These are phyloP conservation scores for Aegithalos caudatus DNA, from an alignment of 2,113 vertebrate genomes.

Conservation along the genomic window DNA sequence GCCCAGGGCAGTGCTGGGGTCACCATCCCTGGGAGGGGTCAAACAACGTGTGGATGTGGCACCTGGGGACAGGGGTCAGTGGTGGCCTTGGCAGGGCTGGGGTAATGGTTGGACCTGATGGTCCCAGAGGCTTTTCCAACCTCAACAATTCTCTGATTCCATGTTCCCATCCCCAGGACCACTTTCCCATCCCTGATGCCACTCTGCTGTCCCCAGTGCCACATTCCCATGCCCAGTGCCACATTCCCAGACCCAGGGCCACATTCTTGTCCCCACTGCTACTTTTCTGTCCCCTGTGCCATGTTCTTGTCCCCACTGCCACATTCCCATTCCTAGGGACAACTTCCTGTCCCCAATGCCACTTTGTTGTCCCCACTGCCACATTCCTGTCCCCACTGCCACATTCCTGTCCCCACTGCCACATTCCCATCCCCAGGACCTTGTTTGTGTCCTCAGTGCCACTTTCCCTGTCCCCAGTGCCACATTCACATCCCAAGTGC, in stretches of 20 bases:
- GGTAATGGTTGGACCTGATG: accelerated
- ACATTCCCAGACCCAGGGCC: accelerated
- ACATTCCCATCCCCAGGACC: accelerated
- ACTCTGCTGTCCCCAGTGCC: accelerated
- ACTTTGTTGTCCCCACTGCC: accelerated
- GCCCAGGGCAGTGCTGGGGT: neutral
- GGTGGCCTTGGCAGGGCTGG: neutral
- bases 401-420: neutral
- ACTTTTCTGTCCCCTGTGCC: accelerated
- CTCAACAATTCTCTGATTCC: neutral
- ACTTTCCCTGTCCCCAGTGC: too few species aligned
- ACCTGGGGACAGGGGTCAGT: accelerated
- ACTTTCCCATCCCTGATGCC: too few species aligned
- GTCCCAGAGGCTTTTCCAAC: neutral
- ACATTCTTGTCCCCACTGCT: accelerated
- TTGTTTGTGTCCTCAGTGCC: accelerated
- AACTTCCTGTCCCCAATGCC: accelerated
- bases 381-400: accelerated
- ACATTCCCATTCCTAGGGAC: accelerated
- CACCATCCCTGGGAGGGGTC: neutral
- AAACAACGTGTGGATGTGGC: neutral
- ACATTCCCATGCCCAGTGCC: too few species aligned
- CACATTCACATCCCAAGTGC: accelerated
- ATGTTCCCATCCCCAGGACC: accelerated
- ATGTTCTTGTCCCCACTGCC: accelerated